Base-by-base conservation (phyloP, 2,888 invertebrate genomes). In the Teleogryllus oceanicus region DNA sequence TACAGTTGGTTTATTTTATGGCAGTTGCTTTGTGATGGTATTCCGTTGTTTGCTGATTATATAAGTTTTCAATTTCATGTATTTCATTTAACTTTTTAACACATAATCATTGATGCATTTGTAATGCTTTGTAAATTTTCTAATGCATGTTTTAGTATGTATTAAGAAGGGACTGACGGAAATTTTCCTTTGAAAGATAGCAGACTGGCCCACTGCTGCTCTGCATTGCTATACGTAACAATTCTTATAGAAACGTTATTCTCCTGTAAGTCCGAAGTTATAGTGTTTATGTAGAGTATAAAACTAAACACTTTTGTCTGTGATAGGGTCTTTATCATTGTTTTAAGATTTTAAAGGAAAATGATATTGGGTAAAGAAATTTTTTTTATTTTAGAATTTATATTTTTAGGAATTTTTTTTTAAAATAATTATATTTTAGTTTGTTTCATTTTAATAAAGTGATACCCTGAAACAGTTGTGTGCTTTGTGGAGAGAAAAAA, bases 311-410 rank as follows among this genome's bases (percentile, higher is more conserved):
- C 82, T 82, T 84, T 85, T 86, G 87, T 86, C 88, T 88, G 88
- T 88, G 88, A 88, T 88, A 88, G 86, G 87, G 88, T 88, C 88
- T 88, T 88, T 88, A 88, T 88, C 88, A 87, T 87, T 86, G 85
- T 86, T 88, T 75, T 77, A 77, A 76, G 89, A 89, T 89, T 89
- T 89, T 87, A 88, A 89, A 88, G 89, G 89, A 87, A n/a, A n/a
- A n/a, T n/a, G n/a, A n/a, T n/a, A n/a, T n/a, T n/a, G n/a, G n/a
- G n/a, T n/a, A n/a, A n/a, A n/a, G n/a, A n/a, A n/a, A n/a, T n/a
- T 80, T 81, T 81, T 20, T 24, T 62, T 78, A 80, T 83, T 82
- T 81, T 82, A 83, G 81, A 83, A 82, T 83, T 82, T 81, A 83
- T 82, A 82, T 62, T 62, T 62, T 62, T 62, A 62, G 62, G 62